A percentile compares a stretch with the other conserved stretches of the same genome.
Evolutionary conservation across 2,797 vertebrate genomes (phyloP).

Genomic region (Hydrocynus forskahlii): DNA sequence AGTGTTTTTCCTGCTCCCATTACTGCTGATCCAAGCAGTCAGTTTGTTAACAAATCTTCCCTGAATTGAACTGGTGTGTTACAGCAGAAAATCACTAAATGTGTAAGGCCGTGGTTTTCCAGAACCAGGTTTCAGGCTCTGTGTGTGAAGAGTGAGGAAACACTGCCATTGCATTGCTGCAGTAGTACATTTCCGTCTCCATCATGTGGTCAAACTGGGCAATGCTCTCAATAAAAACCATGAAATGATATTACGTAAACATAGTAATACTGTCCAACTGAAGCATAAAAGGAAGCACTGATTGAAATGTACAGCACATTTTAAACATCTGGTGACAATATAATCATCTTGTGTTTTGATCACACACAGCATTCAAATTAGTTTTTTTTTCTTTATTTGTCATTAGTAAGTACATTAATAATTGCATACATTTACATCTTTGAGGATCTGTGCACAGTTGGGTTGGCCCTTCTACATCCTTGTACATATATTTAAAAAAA

Average conservation of each 20-base stretch:
- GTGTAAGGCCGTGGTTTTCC: too few species aligned
- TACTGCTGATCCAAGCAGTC: neutral
- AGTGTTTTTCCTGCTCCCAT: conserved; percentile 2
- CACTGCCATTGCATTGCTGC: neutral
- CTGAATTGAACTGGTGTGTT: neutral
- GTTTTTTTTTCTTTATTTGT: conserved; percentile 43
- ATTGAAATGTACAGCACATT: too few species aligned
- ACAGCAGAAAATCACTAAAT: neutral
- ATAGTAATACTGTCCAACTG: neutral
- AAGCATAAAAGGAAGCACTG: neutral
- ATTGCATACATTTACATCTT: conserved; percentile 21
- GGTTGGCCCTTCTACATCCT: neutral
- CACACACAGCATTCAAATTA: neutral
- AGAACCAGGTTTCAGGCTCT: too few species aligned
- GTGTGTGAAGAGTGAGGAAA: neutral
- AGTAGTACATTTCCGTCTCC: neutral
- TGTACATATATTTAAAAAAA: neutral
- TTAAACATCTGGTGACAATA: neutral
- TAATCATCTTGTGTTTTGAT: neutral
- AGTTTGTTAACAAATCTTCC: neutral
- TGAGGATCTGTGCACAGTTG: neutral
- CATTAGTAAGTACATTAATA: conserved; percentile 29
- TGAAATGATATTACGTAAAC: neutral
- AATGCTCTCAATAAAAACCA: neutral
- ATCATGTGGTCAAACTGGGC: conserved; percentile 10